Base-by-base conservation (phyloP, 2,888 invertebrate species). In the Gandaritis pyraliata region DNA sequence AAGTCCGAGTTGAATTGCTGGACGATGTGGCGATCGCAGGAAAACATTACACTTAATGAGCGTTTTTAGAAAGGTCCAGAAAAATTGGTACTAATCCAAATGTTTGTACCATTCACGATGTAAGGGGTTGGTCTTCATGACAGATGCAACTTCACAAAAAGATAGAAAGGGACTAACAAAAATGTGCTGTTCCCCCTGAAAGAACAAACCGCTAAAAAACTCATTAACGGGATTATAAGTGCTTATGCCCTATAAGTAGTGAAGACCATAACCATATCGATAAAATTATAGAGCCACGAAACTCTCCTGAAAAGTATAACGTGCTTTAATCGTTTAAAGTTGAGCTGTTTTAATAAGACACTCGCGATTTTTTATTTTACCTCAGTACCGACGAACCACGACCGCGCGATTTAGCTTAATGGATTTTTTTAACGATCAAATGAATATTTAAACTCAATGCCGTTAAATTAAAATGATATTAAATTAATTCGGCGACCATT, bases 391-490 rank as follows among this genome's bases (percentile, higher is more conserved):
- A 74, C 72, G 74, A 76, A 72, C 73, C 73, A 60, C 62, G 68
- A 67, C 47, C 70, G 60, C 72, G 64, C 78, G 82, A 81, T 85
- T 85, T 79, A 75, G 73, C 78, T 74, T 86, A 88, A 87, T 87
- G 87, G 85, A 82, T 82, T 77, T 79, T 82, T 83, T 81, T 81
- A 84, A 87, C 82, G 81, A 74, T 76, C 82, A 68, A 83, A 86
- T 88, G 84, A 88, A 87, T 87, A 87, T 85, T 87, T 84, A 86
- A 86, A 78, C 75, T 75, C 78, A 74, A 75, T 73, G 70, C 76
- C 72, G 74, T 77, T 73, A 82, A 83, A 84, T 86, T 84, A 81
- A 82, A 85, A 84, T 85, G 75, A 80, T 82, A 85, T 83, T 80
- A 82, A 85, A 85, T 84, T 82, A 82, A 84, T 84, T 82, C 78